Percentiles rank a stretch among this genome's conserved stretches.
phyloP scores from a whole-genome alignment of 2,888 invertebrate genomes.

The Cryptophagus acutangulus region DNA sequence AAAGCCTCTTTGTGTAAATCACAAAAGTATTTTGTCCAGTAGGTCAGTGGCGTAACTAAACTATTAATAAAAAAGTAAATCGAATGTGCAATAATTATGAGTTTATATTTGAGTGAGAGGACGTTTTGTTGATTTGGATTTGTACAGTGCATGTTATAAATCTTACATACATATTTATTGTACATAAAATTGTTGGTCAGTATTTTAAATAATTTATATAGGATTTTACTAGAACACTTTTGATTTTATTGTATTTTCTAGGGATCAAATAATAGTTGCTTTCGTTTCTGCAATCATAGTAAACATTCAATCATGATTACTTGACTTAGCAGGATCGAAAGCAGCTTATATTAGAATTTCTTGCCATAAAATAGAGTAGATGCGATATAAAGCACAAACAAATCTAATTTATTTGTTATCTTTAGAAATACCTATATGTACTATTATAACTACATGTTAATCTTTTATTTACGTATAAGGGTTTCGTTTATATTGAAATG shows the following conservation, averaged over 20 bases:
- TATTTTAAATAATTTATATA: slow-evolving; percentile 34
- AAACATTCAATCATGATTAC: too few species aligned
- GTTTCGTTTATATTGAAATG: too few species aligned
- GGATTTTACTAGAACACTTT: too few species aligned
- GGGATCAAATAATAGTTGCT: too few species aligned
- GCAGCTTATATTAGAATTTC: slow-evolving; percentile 29
- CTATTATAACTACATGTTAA: too few species aligned
- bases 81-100: slow-evolving; percentile 26
- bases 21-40: slow-evolving; percentile 2
- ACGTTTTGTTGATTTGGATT: slow-evolving; percentile 1
- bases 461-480: too few species aligned
- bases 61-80: too few species aligned
- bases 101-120: slow-evolving; percentile 8
- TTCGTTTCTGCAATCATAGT: too few species aligned
- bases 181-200: slow-evolving; percentile 38
- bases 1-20: slow-evolving; percentile 21
- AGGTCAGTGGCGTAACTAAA: neutral
- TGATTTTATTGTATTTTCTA: too few species aligned
- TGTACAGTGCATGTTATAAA: slow-evolving; percentile 6
- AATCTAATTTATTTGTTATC: slow-evolving; percentile 39
- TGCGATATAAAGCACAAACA: slow-evolving; percentile 40
- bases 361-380: slow-evolving; percentile 36
- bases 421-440: too few species aligned
- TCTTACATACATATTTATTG: slow-evolving; percentile 11
- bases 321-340: too few species aligned